Base-by-base conservation (phyloP, 2,888 invertebrate species). In the Plebejus melissa region DNA sequence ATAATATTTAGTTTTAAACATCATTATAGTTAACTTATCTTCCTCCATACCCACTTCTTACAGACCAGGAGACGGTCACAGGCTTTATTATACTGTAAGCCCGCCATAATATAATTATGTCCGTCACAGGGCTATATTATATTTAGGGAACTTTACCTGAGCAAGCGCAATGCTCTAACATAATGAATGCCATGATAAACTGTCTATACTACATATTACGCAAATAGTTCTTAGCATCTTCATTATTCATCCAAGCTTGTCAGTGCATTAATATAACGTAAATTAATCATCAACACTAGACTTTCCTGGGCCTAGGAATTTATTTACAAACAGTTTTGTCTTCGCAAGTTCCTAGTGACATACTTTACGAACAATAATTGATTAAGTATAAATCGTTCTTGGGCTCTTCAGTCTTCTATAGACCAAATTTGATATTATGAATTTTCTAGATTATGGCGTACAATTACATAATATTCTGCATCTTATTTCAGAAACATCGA, bases 191-290 rank as follows among this genome's bases (percentile, higher is more conserved):
- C 6, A 41, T 71, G 13, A 71, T 46, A 71, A 71, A 71, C 71
- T 46, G 9, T 22, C 71, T 46, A 46, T 69, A 41, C 3, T 4
- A 28, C 28, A 46, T 41, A 71, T 71, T 71, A 46, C 71, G 46
- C 46, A 71, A 71, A 46, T 71, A 71, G 13, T 70, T 46, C 71
- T 22, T 41, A 46, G 41, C 46, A n/a, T 70, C 70, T 71, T 41
- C 46, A 71, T 46, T 50, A 71, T 46, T 71, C 71, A 71, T 71
- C 22, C 71, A 41, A 41, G 22, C 46, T 5, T 71, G 71, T 46
- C 71, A 71, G 71, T 71, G 71, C 71, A 71, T 71, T 71, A 71
- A 46, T 70, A 70, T 41, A 41, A 22, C 11, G 38, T 36, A 71
- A 71, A 71, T 71, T 71, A 71, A 71, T 71, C 41, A 71, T 41